These are phyloP conservation scores for Eristalinus sepulchralis DNA, from an alignment of 2,888 invertebrate genomes.

Conservation along the genomic window DNA sequence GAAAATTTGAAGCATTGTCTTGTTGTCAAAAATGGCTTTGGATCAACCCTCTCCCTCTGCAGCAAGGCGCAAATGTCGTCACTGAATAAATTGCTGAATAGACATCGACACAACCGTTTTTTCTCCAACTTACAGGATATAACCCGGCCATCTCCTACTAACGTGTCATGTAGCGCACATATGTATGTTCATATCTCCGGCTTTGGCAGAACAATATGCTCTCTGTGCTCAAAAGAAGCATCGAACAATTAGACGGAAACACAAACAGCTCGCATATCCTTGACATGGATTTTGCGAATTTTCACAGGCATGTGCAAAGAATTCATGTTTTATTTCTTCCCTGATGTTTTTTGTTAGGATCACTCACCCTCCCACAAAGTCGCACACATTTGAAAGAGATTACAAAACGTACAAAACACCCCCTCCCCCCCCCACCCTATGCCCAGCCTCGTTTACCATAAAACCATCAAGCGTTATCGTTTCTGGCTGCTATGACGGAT, in stretches of 20 bases:
- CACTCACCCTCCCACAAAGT: neutral
- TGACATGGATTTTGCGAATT: slow-evolving; percentile 34
- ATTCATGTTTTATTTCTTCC: neutral
- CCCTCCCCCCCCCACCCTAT: neutral
- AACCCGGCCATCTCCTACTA: neutral
- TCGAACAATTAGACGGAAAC: slow-evolving; percentile 19
- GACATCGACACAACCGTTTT: neutral
- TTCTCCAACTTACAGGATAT: neutral
- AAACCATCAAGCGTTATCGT: slow-evolving; percentile 8
- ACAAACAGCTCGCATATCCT: slow-evolving; percentile 34
- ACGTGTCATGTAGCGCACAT: neutral
- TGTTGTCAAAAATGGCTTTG: no score
- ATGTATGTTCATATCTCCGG: neutral
- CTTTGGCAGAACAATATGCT: neutral
- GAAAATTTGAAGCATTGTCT: no score
- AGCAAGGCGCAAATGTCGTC: no score
- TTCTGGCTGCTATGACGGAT: slow-evolving; percentile 33
- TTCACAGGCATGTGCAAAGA: neutral
- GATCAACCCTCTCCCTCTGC: no score
- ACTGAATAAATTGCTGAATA: neutral
- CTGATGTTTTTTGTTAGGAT: neutral
- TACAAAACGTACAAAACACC: slow-evolving; percentile 30
- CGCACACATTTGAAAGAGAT: slow-evolving; percentile 34
- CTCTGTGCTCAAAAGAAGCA: slow-evolving; percentile 4
- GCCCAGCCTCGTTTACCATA: neutral